Evolutionary conservation across 2,797 vertebrate species (phyloP), one percentile per base, ranked within the genome.

Genomic region (Artibeus lituratus): DNA sequence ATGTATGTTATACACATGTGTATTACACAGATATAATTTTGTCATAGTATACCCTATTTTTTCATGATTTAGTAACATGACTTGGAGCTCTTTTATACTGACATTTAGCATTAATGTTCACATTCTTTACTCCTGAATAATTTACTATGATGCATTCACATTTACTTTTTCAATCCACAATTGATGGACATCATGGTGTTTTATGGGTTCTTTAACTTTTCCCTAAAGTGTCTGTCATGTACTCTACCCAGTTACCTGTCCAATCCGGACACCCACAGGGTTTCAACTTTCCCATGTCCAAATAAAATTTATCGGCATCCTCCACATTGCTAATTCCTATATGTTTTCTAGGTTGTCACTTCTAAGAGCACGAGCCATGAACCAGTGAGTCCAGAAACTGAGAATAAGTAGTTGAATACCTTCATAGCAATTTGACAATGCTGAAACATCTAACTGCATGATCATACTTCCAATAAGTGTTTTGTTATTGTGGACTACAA

Each of bases 401-500:
- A 72, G 2, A 85, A 32, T 22, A 88, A 59, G 10, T 15, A 35
- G 19, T 74, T 81, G 73, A 42, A 91, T 96, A 86, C 21, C 53
- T 86, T 72, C 65, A 55, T 14, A 73, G 51, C 65, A 77, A 12
- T 77, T 57, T 44, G 49, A 83, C 24, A 91, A n/a, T 87, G n/a
- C 3, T 67, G n/a, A 39, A 72, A 44, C 26, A 65, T 76, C 32
- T 82, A 80, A 65, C 47, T 73, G 5, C n/a, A n/a, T 26, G 29
- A 67, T 3, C 9, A 21, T 6, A 22, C 37, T 55, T 83, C 57
- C 59, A 39, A 11, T 6, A 39, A 35, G 32, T 37, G 11, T 44
- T 89, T 93, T 82, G 62, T 94, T 76, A 72, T n/a, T 70, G 6
- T 19, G 78, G 84, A 90, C 95, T 67, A 93, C 1, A 44, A 86